Percentiles rank a stretch among this genome's conserved stretches.
Evolutionary conservation across 2,797 vertebrate species (phyloP).

Genomic region (Hapalemur alaotrensis): DNA sequence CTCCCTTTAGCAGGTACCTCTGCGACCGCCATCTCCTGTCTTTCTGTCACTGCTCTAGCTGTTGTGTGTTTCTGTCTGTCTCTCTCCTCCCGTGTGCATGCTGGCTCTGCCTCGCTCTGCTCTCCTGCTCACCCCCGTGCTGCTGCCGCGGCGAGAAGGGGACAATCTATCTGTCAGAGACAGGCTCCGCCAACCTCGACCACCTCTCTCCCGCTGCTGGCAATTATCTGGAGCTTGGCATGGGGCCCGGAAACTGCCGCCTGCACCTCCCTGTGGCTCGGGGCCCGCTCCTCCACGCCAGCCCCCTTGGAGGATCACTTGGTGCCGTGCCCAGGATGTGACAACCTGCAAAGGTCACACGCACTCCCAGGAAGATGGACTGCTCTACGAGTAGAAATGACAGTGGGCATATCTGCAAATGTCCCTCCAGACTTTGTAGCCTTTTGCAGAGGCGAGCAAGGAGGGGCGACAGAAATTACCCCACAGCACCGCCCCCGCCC

Average conservation of each 20-base stretch:
- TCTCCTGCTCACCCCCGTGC: constrained; percentile 54
- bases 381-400: constrained; percentile 86
- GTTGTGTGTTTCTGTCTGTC: neutral
- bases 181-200: constrained; percentile 85
- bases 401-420: constrained; percentile 85
- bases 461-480: constrained; percentile 66
- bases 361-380: constrained; percentile 86
- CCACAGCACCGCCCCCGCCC: neutral
- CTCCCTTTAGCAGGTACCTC: neutral
- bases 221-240: constrained; percentile 89
- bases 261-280: constrained; percentile 78
- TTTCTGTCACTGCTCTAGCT: neutral
- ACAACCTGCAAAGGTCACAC: constrained; percentile 90
- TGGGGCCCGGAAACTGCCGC: constrained; percentile 85
- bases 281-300: constrained; percentile 83
- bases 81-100: neutral
- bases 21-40: neutral
- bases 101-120: constrained; percentile 33
- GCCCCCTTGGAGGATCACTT: constrained; percentile 85
- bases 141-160: constrained; percentile 78
- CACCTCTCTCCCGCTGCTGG: constrained; percentile 86
- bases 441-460: constrained; percentile 81
- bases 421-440: constrained; percentile 82
- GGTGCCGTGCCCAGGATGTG: constrained; percentile 90
- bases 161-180: constrained; percentile 86